Conservation (phyloP, 2,113 vertebrate species). For the Coregonus clupeaformis region DNA sequence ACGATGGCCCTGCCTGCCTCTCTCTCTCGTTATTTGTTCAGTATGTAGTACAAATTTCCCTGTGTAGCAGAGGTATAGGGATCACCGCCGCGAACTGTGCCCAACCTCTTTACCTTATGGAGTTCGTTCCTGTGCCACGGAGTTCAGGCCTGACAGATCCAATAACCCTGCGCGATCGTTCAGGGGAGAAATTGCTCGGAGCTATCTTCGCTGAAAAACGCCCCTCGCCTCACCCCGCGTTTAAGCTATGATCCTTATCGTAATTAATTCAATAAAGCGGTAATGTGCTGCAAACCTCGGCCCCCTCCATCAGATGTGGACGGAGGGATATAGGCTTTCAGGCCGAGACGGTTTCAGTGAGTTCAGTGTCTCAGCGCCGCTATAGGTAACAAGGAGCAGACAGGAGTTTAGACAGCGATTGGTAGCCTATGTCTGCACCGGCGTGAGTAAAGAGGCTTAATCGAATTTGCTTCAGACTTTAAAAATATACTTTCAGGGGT, state of each 20-base stretch:
- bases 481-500: conserved; percentile 73
- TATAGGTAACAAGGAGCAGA: conserved; percentile 91
- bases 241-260: conserved; percentile 99
- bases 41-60: conserved; percentile 97
- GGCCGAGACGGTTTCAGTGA: conserved; percentile 83
- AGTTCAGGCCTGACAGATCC: conserved; percentile 99
- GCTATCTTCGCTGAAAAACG: conserved; percentile 84
- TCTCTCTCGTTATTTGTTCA: conserved; percentile 88
- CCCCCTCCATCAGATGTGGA: conserved; percentile 38
- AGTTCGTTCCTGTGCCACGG: conserved; percentile 91
- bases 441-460: conserved; percentile 73
- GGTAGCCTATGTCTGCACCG: conserved; percentile 60
- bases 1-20: conserved; percentile 33
- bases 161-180: conserved; percentile 90
- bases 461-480: conserved; percentile 78
- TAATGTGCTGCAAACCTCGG: conserved; percentile 96
- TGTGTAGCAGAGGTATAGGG: conserved; percentile 81
- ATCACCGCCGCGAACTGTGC: conserved; percentile 91
- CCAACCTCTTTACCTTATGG: conserved; percentile 90
- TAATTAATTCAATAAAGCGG: conserved; percentile 99
- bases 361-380: conserved; percentile 79
- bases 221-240: conserved; percentile 93
- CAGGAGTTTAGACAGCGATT: conserved; percentile 75
- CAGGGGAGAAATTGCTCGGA: conserved; percentile 90
- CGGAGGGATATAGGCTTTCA: conserved; percentile 81